phyloP scores from a whole-genome alignment of 2,797 vertebrate species.

The Schizothorax lantsangensis region DNA sequence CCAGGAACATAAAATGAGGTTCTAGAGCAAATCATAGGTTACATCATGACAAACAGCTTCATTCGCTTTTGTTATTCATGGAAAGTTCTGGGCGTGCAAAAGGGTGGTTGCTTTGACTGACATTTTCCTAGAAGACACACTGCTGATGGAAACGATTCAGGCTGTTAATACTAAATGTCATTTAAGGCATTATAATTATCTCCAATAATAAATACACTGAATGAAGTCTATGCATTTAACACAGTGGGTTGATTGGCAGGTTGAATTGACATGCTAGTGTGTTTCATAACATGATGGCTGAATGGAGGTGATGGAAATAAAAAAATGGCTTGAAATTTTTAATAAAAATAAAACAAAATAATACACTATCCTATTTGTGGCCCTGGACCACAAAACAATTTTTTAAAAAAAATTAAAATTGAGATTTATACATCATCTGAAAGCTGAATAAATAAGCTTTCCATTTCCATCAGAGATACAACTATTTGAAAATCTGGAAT shows the following conservation, averaged over 20 bases:
- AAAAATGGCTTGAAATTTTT: not conserved
- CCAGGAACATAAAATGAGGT: conserved; percentile 66
- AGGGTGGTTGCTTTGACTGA: not conserved
- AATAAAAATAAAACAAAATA: not conserved
- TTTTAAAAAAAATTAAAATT: no score
- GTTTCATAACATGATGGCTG: not conserved
- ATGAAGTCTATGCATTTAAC: conserved; percentile 12
- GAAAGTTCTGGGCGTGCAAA: conserved; percentile 26
- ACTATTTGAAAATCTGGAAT: no score
- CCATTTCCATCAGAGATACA: no score
- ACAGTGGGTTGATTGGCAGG: not conserved
- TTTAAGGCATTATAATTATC: conserved; percentile 24
- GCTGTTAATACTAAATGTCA: conserved; percentile 40
- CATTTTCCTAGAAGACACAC: conserved; percentile 49
- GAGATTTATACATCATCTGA: no score
- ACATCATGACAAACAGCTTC: conserved; percentile 25
- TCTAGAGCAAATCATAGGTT: conserved; percentile 28
- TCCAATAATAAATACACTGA: conserved; percentile 35
- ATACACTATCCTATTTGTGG: not conserved
- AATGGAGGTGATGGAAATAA: not conserved
- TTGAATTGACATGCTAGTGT: conserved; percentile 1
- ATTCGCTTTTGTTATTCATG: conserved; percentile 15
- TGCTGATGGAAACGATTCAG: conserved; percentile 18
- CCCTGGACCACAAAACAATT: not conserved
- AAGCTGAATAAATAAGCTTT: no score